Conservation (phyloP, 2,797 vertebrate species). For the Synanceia verrucosa region DNA sequence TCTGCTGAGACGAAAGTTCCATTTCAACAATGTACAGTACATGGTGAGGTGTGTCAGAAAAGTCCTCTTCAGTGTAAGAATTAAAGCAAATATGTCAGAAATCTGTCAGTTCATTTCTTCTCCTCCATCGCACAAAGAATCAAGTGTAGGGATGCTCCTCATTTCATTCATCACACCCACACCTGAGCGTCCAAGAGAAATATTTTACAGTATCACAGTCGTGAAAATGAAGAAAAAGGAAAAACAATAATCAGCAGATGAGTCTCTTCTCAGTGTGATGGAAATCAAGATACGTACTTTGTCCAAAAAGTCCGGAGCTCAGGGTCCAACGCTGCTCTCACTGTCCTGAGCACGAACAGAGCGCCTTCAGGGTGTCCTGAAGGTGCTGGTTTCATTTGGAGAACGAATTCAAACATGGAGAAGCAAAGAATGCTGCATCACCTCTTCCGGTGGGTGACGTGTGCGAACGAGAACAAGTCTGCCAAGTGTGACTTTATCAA, state of each 20-base stretch:
- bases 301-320: background rate
- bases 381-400: background rate
- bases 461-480: background rate
- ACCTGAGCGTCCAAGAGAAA: background rate
- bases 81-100: constrained; percentile 55
- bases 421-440: background rate
- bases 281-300: background rate
- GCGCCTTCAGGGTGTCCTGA: constrained; percentile 13
- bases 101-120: constrained; percentile 6
- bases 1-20: constrained; percentile 9
- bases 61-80: constrained; percentile 30
- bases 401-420: background rate
- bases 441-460: background rate
- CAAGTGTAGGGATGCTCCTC: background rate
- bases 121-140: background rate
- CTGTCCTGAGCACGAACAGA: constrained; percentile 9
- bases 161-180: background rate
- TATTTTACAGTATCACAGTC: background rate
- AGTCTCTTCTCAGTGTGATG: constrained; percentile 8
- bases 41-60: constrained; percentile 7
- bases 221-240: constrained; percentile 1
- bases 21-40: constrained; percentile 19
- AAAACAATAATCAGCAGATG: background rate
- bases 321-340: constrained; percentile 1
- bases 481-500: too few species aligned